These are phyloP conservation scores for Pagetopsis macropterus DNA, from an alignment of 2,797 vertebrate species.

Conservation along the genomic window DNA sequence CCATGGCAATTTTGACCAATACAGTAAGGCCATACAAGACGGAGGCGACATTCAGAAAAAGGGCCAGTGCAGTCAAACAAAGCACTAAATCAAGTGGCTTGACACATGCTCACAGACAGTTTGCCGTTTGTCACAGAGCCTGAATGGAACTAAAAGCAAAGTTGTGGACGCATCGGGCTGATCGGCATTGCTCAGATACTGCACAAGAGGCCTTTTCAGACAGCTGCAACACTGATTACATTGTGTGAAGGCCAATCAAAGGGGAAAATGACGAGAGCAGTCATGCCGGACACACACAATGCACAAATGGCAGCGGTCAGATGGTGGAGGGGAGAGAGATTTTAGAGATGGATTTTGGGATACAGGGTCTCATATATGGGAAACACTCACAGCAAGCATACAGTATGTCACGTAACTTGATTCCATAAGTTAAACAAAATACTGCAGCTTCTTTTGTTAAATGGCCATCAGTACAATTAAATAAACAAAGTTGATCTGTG, in stretches of 20 bases:
- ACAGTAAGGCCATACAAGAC: constrained; percentile 73
- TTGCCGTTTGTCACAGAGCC: constrained; percentile 82
- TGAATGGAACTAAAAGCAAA: constrained; percentile 84
- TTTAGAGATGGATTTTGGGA: constrained; percentile 66
- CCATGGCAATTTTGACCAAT: constrained; percentile 76
- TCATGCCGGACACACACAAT: constrained; percentile 82
- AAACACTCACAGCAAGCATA: constrained; percentile 27
- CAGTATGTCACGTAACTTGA: background rate
- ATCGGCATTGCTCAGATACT: constrained; percentile 79
- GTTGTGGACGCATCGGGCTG: constrained; percentile 76
- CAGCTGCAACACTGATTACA: constrained; percentile 84
- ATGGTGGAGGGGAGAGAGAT: constrained; percentile 71
- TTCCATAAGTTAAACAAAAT: constrained; percentile 5
- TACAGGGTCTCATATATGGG: constrained; percentile 48
- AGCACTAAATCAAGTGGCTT: constrained; percentile 84
- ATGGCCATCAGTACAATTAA: background rate
- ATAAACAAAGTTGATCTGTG: too few relatives aligned
- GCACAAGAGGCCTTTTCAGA: constrained; percentile 86
- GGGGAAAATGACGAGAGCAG: constrained; percentile 83
- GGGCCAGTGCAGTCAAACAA: constrained; percentile 78
- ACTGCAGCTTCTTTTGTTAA: background rate
- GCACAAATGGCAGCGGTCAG: constrained; percentile 80
- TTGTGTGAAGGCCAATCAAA: constrained; percentile 86
- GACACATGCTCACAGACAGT: constrained; percentile 85
- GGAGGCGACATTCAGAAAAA: constrained; percentile 69